phyloP scores from a whole-genome alignment of 2,113 vertebrate genomes.

The Silurus asotus region DNA sequence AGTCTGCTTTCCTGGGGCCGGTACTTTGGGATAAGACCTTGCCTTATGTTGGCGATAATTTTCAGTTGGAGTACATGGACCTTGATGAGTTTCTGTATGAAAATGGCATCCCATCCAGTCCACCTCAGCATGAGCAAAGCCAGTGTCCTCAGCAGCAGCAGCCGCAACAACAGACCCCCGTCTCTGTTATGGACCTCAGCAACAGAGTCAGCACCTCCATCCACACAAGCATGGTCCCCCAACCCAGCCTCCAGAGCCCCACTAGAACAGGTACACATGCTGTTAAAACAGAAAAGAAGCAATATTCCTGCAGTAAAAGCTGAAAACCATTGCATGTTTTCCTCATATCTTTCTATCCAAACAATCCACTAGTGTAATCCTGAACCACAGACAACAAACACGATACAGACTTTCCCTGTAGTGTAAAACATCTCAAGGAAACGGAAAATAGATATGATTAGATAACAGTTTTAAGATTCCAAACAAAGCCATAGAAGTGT shows the following conservation, averaged over 20 bases:
- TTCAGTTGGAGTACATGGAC: slow-evolving; percentile 94
- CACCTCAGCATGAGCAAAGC: slow-evolving; percentile 78
- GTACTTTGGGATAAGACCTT: slow-evolving; percentile 93
- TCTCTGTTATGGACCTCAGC: slow-evolving; percentile 86
- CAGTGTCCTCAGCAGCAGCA: slow-evolving; percentile 71
- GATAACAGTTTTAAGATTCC: background rate
- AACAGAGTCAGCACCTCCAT: slow-evolving; percentile 77
- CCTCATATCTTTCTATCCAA: background rate
- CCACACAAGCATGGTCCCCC: slow-evolving; percentile 77
- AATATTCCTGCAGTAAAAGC: background rate
- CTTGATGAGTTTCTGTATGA: slow-evolving; percentile 90
- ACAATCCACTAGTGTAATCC: background rate
- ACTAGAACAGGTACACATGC: slow-evolving; percentile 78
- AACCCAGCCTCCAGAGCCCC: slow-evolving; percentile 82
- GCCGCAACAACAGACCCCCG: slow-evolving; percentile 71
- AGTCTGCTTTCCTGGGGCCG: slow-evolving; percentile 88
- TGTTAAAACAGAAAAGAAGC: background rate
- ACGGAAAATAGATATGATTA: background rate
- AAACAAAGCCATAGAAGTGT: background rate
- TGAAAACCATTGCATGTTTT: background rate
- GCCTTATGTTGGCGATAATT: slow-evolving; percentile 87
- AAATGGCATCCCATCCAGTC: slow-evolving; percentile 88
- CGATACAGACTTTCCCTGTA: background rate
- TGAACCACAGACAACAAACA: background rate
- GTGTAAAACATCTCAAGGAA: background rate